These are phyloP conservation scores for Rhamnusium bicolor DNA, from an alignment of 2,888 invertebrate genomes.

Conservation along the genomic window DNA sequence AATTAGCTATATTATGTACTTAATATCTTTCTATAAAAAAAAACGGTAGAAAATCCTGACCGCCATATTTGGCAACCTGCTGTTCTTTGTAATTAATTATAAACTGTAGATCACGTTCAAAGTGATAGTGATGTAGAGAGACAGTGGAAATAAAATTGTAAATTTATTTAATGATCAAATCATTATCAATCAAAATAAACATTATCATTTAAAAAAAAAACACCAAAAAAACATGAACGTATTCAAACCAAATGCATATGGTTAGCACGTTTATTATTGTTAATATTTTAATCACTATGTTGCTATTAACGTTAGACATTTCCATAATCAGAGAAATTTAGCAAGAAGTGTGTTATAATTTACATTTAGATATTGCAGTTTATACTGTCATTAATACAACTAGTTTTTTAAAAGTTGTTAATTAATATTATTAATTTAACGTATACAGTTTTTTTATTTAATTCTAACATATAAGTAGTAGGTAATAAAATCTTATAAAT, in stretches of 20 bases:
- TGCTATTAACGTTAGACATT: neutral
- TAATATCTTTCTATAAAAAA: no score
- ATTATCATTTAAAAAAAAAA: no score
- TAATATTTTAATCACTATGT: neutral
- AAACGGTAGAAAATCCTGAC: neutral
- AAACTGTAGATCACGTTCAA: neutral
- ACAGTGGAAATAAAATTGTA: neutral
- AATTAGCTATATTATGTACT: neutral
- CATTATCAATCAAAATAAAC: no score
- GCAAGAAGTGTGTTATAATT: neutral
- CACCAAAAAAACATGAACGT: neutral
- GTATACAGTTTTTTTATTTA: neutral
- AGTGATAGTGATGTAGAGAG: neutral
- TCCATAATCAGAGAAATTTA: neutral
- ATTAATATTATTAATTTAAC: neutral
- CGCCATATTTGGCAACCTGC: neutral
- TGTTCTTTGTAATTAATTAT: neutral
- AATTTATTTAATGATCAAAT: neutral
- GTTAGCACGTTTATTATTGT: no score
- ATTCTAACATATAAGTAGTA: neutral
- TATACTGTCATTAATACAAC: neutral
- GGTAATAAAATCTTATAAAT: no score
- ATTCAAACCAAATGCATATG: constrained; percentile 9
- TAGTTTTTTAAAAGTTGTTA: neutral
- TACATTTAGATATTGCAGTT: constrained; percentile 12